Evolutionary conservation across 2,888 invertebrate genomes (phyloP).

Genomic region (Invenusta paracnida): DNA sequence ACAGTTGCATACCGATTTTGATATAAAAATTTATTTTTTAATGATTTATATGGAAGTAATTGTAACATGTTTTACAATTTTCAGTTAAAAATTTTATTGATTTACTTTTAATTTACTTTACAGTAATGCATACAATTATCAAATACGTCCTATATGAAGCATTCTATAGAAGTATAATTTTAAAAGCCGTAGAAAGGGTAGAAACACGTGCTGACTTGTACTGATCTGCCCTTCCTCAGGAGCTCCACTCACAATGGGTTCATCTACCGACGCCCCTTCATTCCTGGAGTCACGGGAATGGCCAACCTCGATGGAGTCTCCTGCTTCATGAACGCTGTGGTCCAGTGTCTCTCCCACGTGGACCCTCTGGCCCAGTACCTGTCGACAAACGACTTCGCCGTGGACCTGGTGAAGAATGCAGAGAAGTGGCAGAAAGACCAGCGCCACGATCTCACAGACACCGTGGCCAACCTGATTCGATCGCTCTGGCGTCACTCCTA

Average conservation of each 20-base stretch:
- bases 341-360: slow-evolving; percentile 25
- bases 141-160: too few species aligned
- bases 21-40: too few species aligned
- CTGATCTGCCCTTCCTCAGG: neutral
- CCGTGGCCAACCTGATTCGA: neutral
- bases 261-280: neutral
- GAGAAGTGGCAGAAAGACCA: neutral
- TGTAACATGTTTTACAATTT: too few species aligned
- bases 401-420: neutral
- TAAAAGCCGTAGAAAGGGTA: too few species aligned
- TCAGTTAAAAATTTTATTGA: too few species aligned
- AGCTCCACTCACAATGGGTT: neutral
- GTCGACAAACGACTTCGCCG: neutral
- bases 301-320: slow-evolving; percentile 27
- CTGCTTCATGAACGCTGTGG: slow-evolving; percentile 31
- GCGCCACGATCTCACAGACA: neutral
- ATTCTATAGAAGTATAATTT: too few species aligned
- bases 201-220: too few species aligned
- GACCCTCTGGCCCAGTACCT: slow-evolving; percentile 20
- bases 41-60: too few species aligned
- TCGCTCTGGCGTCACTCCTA: neutral
- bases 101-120: too few species aligned
- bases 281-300: slow-evolving; percentile 15
- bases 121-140: too few species aligned
- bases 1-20: too few species aligned